These are phyloP conservation scores for Meghimatium bilineatum DNA, from an alignment of 2,888 invertebrate species.

Conservation along the genomic window DNA sequence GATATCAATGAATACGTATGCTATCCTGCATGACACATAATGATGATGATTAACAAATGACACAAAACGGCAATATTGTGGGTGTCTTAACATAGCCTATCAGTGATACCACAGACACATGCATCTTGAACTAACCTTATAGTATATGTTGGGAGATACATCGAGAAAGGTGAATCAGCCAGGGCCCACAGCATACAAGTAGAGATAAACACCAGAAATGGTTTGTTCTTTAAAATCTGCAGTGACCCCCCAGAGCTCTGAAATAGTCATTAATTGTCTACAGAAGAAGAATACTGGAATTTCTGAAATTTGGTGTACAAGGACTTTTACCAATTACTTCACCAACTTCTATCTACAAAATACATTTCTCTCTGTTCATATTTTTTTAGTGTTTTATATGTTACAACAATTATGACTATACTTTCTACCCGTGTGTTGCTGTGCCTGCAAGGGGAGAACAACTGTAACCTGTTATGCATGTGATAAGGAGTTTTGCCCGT, in stretches of 20 bases:
- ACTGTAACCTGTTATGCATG: no score
- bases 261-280: conserved; percentile 33
- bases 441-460: no score
- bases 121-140: conserved; percentile 27
- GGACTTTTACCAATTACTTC: no score
- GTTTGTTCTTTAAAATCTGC: conserved; percentile 18
- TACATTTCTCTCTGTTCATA: neutral
- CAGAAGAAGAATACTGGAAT: neutral
- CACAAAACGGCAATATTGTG: neutral
- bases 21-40: no score
- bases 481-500: no score
- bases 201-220: conserved; percentile 38
- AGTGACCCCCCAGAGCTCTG: conserved; percentile 15
- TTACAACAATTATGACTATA: no score
- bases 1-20: no score
- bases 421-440: no score
- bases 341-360: no score
- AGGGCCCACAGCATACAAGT: conserved; percentile 43
- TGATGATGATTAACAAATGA: neutral
- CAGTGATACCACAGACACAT: neutral
- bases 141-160: conserved; percentile 38
- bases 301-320: neutral
- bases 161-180: conserved; percentile 41
- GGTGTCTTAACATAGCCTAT: neutral
- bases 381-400: no score